Base-by-base conservation (phyloP, 30 jellyfish, hydroid and myxozoan species). In the Catostylus mosaicus region DNA sequence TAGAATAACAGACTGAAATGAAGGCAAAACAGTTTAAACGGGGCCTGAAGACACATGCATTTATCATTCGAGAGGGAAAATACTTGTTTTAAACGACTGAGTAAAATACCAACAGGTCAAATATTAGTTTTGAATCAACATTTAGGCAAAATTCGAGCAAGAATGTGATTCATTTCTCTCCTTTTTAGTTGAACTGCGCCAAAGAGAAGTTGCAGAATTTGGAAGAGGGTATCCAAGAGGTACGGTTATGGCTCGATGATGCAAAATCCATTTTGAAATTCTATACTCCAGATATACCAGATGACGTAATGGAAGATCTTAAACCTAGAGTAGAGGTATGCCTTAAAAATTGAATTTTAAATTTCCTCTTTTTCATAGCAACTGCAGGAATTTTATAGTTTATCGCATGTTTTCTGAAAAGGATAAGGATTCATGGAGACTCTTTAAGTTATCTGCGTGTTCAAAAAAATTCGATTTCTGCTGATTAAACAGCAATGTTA, bases 211-310 rank as follows among this genome's bases (percentile, higher is more conserved):
- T 91, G 37, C 68, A 66, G 50, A 75, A 77, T 48, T 10, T 91
- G 72, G 98, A 91, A 69, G 94, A 83, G 0, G 95, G 91, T 10
- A 91, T 84, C 27, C 70, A 61, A 19, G 90, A 75, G 46, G 87
- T 91, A 5, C 89, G 88, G 1, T 46, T 30, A 10, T 91, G 98
- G 98, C 82, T 91, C 7, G 89, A 88, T 33, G 93, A 80, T 71
- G 84, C 97, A 31, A 89, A 79, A 65, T 66, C 92, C 0, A 87
- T 88, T 69, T 52, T 88, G 67, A 70, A 88, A 26, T 70, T 48
- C 52, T 79, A 72, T 38, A 80, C 90, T 0, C 71, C 65, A 10
- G 90, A 79, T 60, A 47, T 73, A 12, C 63, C 93, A 20, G 97
- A 88, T 16, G 97, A 88, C 32, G 77, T 36, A 33, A 68, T 78